phyloP scores from a whole-genome alignment of 2,113 vertebrate genomes.

The Gadus chalcogrammus region DNA sequence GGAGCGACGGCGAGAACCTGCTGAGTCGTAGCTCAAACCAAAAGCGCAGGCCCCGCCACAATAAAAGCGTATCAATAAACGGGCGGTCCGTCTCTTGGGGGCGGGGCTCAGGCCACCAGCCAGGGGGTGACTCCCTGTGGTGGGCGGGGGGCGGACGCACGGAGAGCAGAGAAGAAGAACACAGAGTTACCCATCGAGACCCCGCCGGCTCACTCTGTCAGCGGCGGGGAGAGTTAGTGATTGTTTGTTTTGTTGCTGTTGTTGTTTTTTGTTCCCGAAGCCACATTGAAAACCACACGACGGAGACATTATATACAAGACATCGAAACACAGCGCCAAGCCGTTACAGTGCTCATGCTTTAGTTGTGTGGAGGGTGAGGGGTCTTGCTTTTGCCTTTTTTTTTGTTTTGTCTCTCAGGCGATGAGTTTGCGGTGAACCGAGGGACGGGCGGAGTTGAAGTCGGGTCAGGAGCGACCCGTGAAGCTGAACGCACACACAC shows the following conservation, averaged over 20 bases:
- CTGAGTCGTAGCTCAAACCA: no score
- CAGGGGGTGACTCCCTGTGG: conserved; percentile 97
- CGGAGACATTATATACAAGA: conserved; percentile 72
- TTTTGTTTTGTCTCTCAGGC: conserved; percentile 66
- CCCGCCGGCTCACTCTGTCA: conserved; percentile 29
- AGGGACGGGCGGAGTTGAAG: conserved; percentile 35
- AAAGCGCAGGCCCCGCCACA: conserved; percentile 74
- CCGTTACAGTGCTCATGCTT: conserved; percentile 82
- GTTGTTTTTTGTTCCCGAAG: conserved; percentile 49
- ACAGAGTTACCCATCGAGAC: conserved; percentile 55
- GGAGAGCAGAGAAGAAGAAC: conserved; percentile 22
- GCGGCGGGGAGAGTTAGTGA: conserved; percentile 49
- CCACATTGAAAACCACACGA: conserved; percentile 65
- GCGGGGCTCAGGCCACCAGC: conserved; percentile 88
- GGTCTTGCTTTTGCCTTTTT: conserved; percentile 38
- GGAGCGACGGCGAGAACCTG: no score
- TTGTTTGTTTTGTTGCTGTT: conserved; percentile 9
- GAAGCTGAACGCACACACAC: conserved; percentile 38
- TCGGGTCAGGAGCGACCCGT: conserved; percentile 59
- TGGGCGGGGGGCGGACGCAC: conserved; percentile 67
- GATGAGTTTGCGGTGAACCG: conserved; percentile 38
- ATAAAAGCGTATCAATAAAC: conserved; percentile 74
- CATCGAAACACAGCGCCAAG: conserved; percentile 67
- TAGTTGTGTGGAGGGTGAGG: conserved; percentile 42
- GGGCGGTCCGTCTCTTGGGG: conserved; percentile 56